Evolutionary conservation across 2,797 vertebrate genomes (phyloP).

Genomic region (Chrosomus eos): DNA sequence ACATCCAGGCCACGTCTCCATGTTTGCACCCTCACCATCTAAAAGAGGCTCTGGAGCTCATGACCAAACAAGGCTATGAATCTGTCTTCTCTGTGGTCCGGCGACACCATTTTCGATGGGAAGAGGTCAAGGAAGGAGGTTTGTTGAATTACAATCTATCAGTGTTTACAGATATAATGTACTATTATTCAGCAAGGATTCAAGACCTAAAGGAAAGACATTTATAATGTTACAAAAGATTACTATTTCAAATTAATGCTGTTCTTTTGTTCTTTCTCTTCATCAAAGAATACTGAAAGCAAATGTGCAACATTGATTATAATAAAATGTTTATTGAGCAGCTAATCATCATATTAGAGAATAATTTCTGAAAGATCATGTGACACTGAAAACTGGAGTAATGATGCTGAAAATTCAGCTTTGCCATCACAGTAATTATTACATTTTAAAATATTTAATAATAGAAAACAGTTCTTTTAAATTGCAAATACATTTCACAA

Average conservation of each 20-base stretch:
- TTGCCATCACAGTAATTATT: not conserved
- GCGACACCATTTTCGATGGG: slow-evolving; percentile 92
- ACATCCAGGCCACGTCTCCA: slow-evolving; percentile 95
- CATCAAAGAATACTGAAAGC: not conserved
- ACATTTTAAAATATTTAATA: not conserved
- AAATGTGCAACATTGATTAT: not conserved
- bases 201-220: not conserved
- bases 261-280: not conserved
- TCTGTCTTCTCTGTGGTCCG: slow-evolving; percentile 94
- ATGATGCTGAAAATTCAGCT: not conserved
- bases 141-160: not conserved
- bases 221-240: not conserved
- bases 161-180: not conserved
- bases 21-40: slow-evolving; percentile 91
- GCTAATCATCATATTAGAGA: not conserved
- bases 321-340: not conserved
- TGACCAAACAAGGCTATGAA: slow-evolving; percentile 76
- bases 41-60: slow-evolving; percentile 81
- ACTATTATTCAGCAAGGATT: not conserved
- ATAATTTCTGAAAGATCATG: not conserved
- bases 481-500: not conserved
- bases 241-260: not conserved
- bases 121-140: slow-evolving; percentile 88
- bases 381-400: not conserved
- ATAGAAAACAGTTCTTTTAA: not conserved